Percentiles rank a stretch among this genome's conserved stretches.
These are phyloP conservation scores for Bombus turneri DNA, from an alignment of 1,140 invertebrate species.

Conservation along the genomic window DNA sequence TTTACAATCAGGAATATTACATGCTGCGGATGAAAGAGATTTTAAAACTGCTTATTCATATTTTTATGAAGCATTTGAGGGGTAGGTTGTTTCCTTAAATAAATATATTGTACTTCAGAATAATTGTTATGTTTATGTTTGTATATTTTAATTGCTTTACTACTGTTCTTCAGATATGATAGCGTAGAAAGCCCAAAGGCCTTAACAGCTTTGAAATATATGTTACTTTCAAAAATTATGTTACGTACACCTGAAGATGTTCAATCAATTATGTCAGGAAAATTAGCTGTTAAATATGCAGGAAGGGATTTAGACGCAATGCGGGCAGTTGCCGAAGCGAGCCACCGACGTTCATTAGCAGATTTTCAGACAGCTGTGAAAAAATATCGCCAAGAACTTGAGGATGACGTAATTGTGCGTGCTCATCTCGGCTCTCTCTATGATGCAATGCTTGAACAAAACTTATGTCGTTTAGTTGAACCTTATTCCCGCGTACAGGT, in stretches of 20 bases:
- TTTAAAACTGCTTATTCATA: slow-evolving; percentile 99
- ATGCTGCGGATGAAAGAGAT: slow-evolving; percentile 99
- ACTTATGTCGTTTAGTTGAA: slow-evolving; percentile 98
- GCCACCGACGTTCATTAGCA: slow-evolving; percentile 96
- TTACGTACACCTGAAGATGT: slow-evolving; percentile 98
- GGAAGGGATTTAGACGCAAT: slow-evolving; percentile 98
- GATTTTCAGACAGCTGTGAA: slow-evolving; percentile 96
- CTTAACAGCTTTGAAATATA: slow-evolving; percentile 97
- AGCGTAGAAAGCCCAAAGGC: slow-evolving; percentile 96
- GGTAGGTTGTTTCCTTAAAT: slow-evolving; percentile 76
- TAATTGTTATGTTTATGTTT: not conserved
- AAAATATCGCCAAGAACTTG: slow-evolving; percentile 94
- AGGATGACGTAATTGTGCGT: slow-evolving; percentile 97
- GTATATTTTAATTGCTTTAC: not conserved
- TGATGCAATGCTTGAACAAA: slow-evolving; percentile 99
- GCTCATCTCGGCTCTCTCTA: slow-evolving; percentile 98
- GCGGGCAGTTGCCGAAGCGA: slow-evolving; percentile 97
- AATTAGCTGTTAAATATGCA: slow-evolving; percentile 97
- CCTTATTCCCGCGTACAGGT: slow-evolving; percentile 99
- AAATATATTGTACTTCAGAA: not conserved
- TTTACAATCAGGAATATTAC: slow-evolving; percentile 98
- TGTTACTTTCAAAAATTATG: slow-evolving; percentile 99
- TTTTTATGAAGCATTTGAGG: slow-evolving; percentile 99
- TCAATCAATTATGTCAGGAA: slow-evolving; percentile 96
- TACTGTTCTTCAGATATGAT: slow-evolving; percentile 87